These are phyloP conservation scores for Polietes domitor DNA, from an alignment of 2,888 invertebrate species.

Conservation along the genomic window DNA sequence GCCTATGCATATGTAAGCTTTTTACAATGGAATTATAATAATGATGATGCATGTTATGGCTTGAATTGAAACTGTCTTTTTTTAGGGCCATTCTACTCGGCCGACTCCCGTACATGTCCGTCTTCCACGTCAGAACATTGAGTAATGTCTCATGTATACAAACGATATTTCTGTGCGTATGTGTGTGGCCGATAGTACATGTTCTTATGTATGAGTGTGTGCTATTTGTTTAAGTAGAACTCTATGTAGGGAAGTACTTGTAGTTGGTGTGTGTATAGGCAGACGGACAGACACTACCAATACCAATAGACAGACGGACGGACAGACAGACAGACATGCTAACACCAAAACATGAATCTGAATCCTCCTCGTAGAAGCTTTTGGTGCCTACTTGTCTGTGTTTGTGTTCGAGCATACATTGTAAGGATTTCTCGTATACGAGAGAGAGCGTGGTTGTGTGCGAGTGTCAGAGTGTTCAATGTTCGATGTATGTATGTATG, in stretches of 20 bases:
- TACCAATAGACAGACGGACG: not conserved
- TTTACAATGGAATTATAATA: constrained; percentile 37
- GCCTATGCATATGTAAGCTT: constrained; percentile 31
- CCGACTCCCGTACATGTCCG: not conserved
- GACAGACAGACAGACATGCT: not conserved
- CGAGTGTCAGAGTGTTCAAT: not conserved
- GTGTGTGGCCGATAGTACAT: not conserved
- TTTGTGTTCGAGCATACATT: constrained; percentile 58
- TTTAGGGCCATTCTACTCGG: not conserved
- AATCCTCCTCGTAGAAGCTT: constrained; percentile 32
- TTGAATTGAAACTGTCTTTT: not conserved
- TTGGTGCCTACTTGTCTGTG: constrained; percentile 63
- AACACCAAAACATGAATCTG: not conserved
- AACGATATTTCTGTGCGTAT: not conserved
- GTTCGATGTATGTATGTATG: not conserved
- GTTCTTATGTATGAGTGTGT: not conserved
- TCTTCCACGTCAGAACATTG: not conserved
- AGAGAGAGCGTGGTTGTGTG: not conserved
- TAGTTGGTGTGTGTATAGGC: constrained; percentile 8
- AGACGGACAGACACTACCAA: not conserved
- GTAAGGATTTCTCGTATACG: constrained; percentile 6
- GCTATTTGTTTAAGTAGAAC: constrained; percentile 13
- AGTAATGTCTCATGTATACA: not conserved
- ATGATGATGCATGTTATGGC: constrained; percentile 32
- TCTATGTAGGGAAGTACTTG: too few species aligned